Base-by-base conservation (phyloP, 2,888 invertebrate genomes). In the Acanthacorydalis orientalis region DNA sequence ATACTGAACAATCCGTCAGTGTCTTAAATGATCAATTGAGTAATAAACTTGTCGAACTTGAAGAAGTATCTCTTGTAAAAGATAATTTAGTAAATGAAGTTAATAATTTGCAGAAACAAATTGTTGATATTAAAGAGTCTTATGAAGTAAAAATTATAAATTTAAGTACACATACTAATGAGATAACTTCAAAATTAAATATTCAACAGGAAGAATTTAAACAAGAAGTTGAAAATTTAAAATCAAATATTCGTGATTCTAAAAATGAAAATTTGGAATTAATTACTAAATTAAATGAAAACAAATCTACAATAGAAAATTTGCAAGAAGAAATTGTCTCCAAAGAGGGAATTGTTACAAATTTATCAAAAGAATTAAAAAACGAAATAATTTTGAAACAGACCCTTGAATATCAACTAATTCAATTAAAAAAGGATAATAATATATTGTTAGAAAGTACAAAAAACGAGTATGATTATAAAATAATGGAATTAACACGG, bases 391-490 rank as follows among this genome's bases (percentile, higher is more conserved):
- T 6, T 23, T 41, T 41, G 31, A 56, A 57, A 31, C 57, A 59
- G 42, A 55, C 60, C 32, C 15, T 59, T 4, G 55, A 60, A 46
- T 51, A 54, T 4, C 58, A 60, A 48, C 54, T 54, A 7, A 56
- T 56, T 49, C 53, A 57, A 16, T 55, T 58, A 50, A 56, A 59
- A 48, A 57, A 62, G 46, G 59, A 58, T 1, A 59, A 61, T 45
- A 48, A 50, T 39, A n/a, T n/a, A n/a, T 58, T 55, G 42, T 52
- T 60, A 14, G 54, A 53, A 31, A 43, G 46, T n/a, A 49, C 51
- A 12, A 46, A 48, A 41, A 32, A 16, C 8, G 51, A 55, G 14
- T 43, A 47, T 8, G 48, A 49, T 38, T 52, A 9, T 15, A 33
- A 7, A 12, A 31, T 41, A 2, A 23, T 42, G 15, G 10, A 23